Percentiles rank a stretch among this genome's conserved stretches.
Evolutionary conservation across 2,797 vertebrate species (phyloP).

Genomic region (Monodelphis domestica): DNA sequence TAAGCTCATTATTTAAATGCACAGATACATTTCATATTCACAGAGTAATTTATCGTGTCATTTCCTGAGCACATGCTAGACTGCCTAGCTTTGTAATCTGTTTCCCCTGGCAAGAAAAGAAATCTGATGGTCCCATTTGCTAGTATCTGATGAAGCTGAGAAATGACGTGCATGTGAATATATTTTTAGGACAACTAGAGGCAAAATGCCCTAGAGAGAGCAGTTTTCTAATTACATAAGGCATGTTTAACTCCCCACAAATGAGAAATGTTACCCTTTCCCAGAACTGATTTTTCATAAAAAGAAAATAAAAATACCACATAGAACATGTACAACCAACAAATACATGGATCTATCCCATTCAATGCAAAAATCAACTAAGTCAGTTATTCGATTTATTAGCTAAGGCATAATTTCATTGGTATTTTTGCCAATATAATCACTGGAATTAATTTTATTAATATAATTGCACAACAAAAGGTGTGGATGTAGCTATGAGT

Average conservation of each 20-base stretch:
- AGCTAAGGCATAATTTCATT: background rate
- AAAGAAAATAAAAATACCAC: constrained; percentile 51
- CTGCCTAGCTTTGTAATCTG: background rate
- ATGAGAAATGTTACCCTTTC: constrained; percentile 27
- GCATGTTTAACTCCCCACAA: constrained; percentile 14
- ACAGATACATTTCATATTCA: background rate
- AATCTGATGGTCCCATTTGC: constrained; percentile 30
- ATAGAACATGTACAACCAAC: constrained; percentile 3
- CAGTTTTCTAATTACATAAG: constrained; percentile 33
- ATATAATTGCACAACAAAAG: constrained; percentile 17
- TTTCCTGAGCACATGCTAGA: constrained; percentile 8
- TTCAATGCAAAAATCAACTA: background rate
- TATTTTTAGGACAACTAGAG: constrained; percentile 58
- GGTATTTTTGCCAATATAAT: constrained; percentile 8
- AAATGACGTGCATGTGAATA: constrained; percentile 69
- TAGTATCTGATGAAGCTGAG: constrained; percentile 48
- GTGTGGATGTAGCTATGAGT: constrained; percentile 28
- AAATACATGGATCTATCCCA: background rate
- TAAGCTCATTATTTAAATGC: background rate
- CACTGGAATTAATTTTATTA: constrained; percentile 42
- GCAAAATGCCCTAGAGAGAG: constrained; percentile 37
- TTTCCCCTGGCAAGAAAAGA: constrained; percentile 43
- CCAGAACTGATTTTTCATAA: constrained; percentile 28
- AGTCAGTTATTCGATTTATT: constrained; percentile 42
- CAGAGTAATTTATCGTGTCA: constrained; percentile 15